Conservation (phyloP, 2,113 vertebrate genomes). For the Dicerorhinus sumatrensis region DNA sequence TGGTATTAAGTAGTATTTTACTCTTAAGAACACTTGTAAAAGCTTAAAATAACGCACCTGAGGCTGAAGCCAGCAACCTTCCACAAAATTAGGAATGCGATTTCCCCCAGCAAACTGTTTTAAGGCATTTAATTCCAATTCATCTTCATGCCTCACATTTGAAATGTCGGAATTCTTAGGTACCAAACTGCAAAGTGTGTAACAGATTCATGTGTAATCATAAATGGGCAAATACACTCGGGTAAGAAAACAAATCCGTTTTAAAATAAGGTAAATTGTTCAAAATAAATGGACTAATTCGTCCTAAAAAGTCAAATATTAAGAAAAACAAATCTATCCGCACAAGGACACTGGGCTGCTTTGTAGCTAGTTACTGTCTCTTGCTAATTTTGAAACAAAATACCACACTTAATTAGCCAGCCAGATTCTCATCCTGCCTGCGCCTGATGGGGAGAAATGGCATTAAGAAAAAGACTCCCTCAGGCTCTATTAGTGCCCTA, state of each 20-base stretch:
- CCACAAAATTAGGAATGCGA: constrained; percentile 37
- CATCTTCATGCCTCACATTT: neutral
- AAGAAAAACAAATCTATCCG: constrained; percentile 29
- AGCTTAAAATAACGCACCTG: constrained; percentile 50
- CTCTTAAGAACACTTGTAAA: constrained; percentile 68
- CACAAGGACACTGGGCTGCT: neutral
- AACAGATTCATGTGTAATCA: neutral
- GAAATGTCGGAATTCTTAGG: constrained; percentile 49
- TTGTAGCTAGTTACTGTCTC: constrained; percentile 1
- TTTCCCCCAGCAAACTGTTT: constrained; percentile 30
- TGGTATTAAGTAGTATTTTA: constrained; percentile 70
- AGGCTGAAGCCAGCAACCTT: constrained; percentile 34
- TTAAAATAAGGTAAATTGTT: constrained; percentile 35
- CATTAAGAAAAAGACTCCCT: constrained; percentile 68
- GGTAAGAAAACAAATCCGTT: constrained; percentile 40
- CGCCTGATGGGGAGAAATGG: neutral
- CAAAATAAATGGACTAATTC: constrained; percentile 45
- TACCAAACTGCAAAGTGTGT: neutral
- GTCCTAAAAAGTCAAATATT: constrained; percentile 38
- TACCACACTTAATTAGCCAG: constrained; percentile 68
- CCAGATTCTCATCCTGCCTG: neutral
- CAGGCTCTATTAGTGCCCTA: constrained; percentile 50
- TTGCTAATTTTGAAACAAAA: constrained; percentile 68
- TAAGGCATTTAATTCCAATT: constrained; percentile 58
- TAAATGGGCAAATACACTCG: neutral